These are phyloP conservation scores for Ariolimax columbianus DNA, from an alignment of 2,888 invertebrate species.

Conservation along the genomic window DNA sequence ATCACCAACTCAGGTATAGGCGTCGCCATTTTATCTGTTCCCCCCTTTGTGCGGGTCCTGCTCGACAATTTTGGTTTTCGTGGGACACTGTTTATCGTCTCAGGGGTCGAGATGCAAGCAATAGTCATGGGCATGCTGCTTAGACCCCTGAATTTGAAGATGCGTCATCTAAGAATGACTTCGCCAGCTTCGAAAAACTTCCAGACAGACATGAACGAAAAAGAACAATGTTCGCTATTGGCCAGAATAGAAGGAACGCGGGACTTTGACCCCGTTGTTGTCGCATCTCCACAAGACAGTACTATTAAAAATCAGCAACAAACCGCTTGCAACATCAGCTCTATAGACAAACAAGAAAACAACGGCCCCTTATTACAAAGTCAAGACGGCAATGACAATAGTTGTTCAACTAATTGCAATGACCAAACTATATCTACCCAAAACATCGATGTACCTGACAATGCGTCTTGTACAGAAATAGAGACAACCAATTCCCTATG, in stretches of 20 bases:
- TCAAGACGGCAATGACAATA: too few relatives aligned
- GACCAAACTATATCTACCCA: not conserved
- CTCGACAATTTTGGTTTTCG: conserved; percentile 25
- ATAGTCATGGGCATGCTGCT: conserved; percentile 23
- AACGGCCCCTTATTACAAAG: not conserved
- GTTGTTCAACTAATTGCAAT: not conserved
- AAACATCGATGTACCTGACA: not conserved
- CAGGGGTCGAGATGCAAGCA: conserved; percentile 29
- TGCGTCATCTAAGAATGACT: too few relatives aligned
- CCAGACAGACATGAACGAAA: not conserved
- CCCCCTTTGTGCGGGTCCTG: conserved; percentile 27
- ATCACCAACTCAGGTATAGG: conserved; percentile 41
- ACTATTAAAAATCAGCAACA: not conserved
- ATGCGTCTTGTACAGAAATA: not conserved
- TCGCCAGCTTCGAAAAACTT: too few relatives aligned
- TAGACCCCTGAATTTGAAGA: not conserved
- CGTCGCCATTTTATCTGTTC: conserved; percentile 28
- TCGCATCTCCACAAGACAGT: not conserved
- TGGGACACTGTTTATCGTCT: conserved; percentile 25
- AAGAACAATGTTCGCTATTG: not conserved
- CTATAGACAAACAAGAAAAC: not conserved
- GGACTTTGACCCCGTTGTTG: not conserved
- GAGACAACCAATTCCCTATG: rapidly evolving
- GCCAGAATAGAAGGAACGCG: not conserved
- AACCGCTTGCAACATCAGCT: too few relatives aligned